Evolutionary conservation across 1,140 invertebrate genomes (phyloP).

Genomic region (Luehdorfia chinensis): DNA sequence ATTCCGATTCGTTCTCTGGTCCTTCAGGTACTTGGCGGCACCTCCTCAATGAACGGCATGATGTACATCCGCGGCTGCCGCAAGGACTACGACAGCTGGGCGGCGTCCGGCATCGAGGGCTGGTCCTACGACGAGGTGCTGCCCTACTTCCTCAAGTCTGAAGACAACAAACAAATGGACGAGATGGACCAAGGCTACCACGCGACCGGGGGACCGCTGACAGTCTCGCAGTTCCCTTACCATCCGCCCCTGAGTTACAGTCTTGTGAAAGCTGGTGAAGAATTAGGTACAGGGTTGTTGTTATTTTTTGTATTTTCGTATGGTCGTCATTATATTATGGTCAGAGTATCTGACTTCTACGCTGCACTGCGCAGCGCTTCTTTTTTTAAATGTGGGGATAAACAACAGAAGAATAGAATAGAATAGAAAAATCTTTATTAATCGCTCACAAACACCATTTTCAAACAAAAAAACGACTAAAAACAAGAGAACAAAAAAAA

Average conservation of each 20-base stretch:
- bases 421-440: too few relatives aligned
- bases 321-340: too few relatives aligned
- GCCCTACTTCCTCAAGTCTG: constrained; percentile 92
- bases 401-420: too few relatives aligned
- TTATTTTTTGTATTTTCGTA: too few relatives aligned
- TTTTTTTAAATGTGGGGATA: too few relatives aligned
- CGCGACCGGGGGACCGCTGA: constrained; percentile 85
- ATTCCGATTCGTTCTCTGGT: too few relatives aligned
- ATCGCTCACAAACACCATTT: too few relatives aligned
- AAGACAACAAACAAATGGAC: constrained; percentile 86
- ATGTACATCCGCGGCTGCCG: constrained; percentile 96
- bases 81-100: constrained; percentile 95
- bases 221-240: constrained; percentile 90
- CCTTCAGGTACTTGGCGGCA: constrained; percentile 91
- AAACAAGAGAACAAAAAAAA: too few relatives aligned
- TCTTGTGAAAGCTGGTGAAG: constrained; percentile 89
- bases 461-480: too few relatives aligned
- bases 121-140: constrained; percentile 95
- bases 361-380: too few relatives aligned
- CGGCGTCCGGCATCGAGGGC: constrained; percentile 88
- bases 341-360: too few relatives aligned
- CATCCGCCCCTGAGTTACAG: constrained; percentile 90
- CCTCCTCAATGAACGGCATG: constrained; percentile 97
- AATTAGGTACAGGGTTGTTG: constrained; percentile 86
- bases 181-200: constrained; percentile 85